Evolutionary conservation across 1,140 invertebrate genomes (phyloP).

Genomic region (Halyomorpha halys): DNA sequence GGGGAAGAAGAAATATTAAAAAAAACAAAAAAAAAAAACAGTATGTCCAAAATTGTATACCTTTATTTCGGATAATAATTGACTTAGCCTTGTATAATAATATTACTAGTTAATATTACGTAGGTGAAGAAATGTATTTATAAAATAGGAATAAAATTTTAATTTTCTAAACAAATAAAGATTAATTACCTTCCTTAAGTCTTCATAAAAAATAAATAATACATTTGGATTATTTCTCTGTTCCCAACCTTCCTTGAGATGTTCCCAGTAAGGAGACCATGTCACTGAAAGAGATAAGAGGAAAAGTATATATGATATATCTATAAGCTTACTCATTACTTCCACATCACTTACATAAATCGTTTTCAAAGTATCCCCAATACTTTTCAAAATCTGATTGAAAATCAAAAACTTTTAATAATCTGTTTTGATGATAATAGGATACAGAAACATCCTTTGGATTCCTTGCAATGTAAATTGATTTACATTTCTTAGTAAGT

Average conservation of each 20-base stretch:
- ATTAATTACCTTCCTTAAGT: constrained; percentile 57
- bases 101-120: no score
- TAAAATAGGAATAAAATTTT: no score
- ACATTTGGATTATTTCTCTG: constrained; percentile 53
- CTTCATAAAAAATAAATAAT: constrained; percentile 70
- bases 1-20: no score
- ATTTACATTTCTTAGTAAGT: constrained; percentile 34
- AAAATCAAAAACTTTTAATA: constrained; percentile 60
- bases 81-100: no score
- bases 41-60: no score
- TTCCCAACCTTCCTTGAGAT: constrained; percentile 62
- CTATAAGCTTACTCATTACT: no score
- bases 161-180: no score
- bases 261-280: constrained; percentile 61
- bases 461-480: constrained; percentile 69
- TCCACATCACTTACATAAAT: constrained; percentile 48
- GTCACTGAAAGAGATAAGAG: constrained; percentile 35
- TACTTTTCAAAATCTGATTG: constrained; percentile 60
- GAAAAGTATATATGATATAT: no score
- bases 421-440: constrained; percentile 65
- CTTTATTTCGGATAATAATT: no score
- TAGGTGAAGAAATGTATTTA: no score
- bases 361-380: constrained; percentile 62
- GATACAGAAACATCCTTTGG: constrained; percentile 78
- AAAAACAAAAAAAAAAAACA: no score